A percentile compares a stretch with the other conserved stretches of the same genome.
Evolutionary conservation across 2,797 vertebrate species (phyloP).

Genomic region (Tragelaphus eurycerus): DNA sequence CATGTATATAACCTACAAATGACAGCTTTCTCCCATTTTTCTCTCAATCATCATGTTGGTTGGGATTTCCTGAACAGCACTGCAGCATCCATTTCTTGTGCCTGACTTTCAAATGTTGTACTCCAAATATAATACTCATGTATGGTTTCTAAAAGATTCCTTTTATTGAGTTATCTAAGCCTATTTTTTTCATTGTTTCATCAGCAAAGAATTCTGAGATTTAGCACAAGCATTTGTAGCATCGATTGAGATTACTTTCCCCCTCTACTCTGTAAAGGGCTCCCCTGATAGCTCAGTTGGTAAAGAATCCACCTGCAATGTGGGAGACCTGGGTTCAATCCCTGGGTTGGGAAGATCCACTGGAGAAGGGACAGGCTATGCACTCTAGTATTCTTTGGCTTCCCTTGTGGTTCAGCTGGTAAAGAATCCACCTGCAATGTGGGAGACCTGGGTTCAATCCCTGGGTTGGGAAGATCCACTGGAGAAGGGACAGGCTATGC

Average conservation of each 20-base stretch:
- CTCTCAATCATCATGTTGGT: background rate
- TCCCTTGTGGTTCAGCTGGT: background rate
- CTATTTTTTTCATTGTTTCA: background rate
- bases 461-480: background rate
- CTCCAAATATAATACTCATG: background rate
- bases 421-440: background rate
- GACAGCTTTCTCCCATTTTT: background rate
- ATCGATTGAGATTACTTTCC: background rate
- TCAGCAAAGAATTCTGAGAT: background rate
- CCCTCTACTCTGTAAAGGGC: background rate
- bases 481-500: background rate
- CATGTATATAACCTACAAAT: background rate
- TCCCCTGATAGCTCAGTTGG: background rate
- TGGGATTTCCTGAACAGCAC: background rate
- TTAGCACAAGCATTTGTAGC: background rate
- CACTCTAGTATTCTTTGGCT: background rate
- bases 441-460: background rate
- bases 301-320: background rate
- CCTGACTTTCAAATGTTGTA: background rate
- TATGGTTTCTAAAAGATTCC: background rate
- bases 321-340: background rate
- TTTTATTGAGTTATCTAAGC: background rate
- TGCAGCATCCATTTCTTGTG: background rate
- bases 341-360: background rate
- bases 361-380: background rate